Conservation (phyloP, 2,797 vertebrate genomes). For the Eleutherodactylus coqui region DNA sequence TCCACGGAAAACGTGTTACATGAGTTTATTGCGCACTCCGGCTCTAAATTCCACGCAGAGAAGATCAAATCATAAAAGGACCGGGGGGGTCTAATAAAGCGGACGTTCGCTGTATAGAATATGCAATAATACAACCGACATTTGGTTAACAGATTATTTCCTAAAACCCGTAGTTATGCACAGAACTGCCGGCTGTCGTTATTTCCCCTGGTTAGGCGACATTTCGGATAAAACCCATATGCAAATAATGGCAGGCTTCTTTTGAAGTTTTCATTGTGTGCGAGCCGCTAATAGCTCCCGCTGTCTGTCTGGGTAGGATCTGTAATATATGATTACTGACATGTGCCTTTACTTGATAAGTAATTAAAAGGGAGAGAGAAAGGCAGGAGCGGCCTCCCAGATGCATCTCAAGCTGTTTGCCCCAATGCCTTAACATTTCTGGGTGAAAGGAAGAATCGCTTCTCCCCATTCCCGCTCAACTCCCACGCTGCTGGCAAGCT, state of each 20-base stretch:
- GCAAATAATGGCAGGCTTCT: background rate
- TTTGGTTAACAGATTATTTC: background rate
- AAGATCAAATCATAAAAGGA: too few species aligned
- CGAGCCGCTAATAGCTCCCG: constrained; percentile 40
- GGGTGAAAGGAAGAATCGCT: constrained; percentile 51
- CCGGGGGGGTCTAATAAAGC: too few species aligned
- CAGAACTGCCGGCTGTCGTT: background rate
- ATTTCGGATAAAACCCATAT: background rate
- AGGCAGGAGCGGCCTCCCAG: background rate
- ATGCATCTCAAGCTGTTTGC: constrained; percentile 46
- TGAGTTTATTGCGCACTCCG: too few species aligned
- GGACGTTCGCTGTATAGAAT: background rate
- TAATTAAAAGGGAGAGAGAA: constrained; percentile 59
- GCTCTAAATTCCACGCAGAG: too few species aligned
- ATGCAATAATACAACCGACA: background rate
- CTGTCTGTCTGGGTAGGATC: constrained; percentile 26
- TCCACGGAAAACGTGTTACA: too few species aligned
- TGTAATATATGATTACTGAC: constrained; percentile 49
- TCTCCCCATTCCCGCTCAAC: constrained; percentile 62
- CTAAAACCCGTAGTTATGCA: too few species aligned
- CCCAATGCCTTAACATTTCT: constrained; percentile 45
- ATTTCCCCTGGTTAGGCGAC: background rate
- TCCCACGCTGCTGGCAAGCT: constrained; percentile 68
- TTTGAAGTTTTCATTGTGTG: constrained; percentile 40
- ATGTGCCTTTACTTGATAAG: constrained; percentile 57